Percentiles rank a stretch among this genome's conserved stretches.
Evolutionary conservation across 2,888 invertebrate species (phyloP).

Genomic region (Perizoma affinitatum): DNA sequence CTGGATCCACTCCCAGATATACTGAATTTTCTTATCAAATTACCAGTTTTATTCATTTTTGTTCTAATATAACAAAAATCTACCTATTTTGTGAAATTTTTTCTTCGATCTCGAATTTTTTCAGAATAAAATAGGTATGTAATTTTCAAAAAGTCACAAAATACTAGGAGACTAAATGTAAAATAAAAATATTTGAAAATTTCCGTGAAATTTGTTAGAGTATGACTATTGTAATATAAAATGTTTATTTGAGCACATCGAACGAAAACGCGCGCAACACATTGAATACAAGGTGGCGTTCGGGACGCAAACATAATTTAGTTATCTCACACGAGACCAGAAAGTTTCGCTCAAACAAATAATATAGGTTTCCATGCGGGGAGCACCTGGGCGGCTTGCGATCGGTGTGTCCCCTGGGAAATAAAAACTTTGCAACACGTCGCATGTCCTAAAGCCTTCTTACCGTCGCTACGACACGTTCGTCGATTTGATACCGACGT

Average conservation of each 20-base stretch:
- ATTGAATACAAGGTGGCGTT: constrained; percentile 72
- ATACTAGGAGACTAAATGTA: neutral
- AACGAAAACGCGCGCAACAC: constrained; percentile 51
- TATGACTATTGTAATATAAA: constrained; percentile 23
- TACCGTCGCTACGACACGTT: constrained; percentile 75
- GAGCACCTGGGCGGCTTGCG: constrained; percentile 81
- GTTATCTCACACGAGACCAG: constrained; percentile 80
- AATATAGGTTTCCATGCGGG: constrained; percentile 81
- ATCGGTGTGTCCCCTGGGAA: constrained; percentile 82
- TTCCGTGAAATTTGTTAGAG: constrained; percentile 3
- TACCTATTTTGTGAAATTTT: too few relatives aligned
- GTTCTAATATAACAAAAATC: too few relatives aligned
- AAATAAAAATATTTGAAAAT: constrained; percentile 15
- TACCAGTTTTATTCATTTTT: too few relatives aligned
- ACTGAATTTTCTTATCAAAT: too few relatives aligned
- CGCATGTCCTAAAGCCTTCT: constrained; percentile 81
- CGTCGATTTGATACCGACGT: constrained; percentile 76
- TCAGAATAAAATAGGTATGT: too few relatives aligned
- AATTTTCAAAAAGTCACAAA: too few relatives aligned
- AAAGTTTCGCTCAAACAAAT: constrained; percentile 82
- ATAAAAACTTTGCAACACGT: constrained; percentile 84
- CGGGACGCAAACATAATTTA: constrained; percentile 79
- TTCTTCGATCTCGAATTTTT: too few relatives aligned
- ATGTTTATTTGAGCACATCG: constrained; percentile 52
- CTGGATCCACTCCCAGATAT: too few relatives aligned